Evolutionary conservation across 2,113 vertebrate species (phyloP), one percentile per base, ranked within the genome.

Genomic region (Glaucomys volans): DNA sequence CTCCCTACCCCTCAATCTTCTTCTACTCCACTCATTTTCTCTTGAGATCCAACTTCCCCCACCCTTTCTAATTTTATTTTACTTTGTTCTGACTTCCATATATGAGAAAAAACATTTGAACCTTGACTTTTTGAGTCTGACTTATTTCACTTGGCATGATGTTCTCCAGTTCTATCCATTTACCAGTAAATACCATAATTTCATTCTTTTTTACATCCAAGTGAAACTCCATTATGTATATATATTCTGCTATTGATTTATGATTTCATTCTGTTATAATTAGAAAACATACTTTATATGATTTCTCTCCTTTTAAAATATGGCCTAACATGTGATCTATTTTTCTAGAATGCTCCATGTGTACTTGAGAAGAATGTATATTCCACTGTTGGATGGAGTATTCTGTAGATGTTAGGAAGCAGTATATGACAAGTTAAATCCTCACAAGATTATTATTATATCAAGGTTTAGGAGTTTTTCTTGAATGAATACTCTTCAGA

Each of bases 321-420:
- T 79, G 52, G 24, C 64, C 20, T 91, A 72, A 87, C 12, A 42
- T 91, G 42, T 89, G 14, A 4, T 67, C 57, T 91, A 92, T 13
- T 42, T 42, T 84, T 95, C 71, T 35, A 85, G n/a, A 86, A 88
- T 80, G 47, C 62, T 92, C 66, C 84, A 85, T 26, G 6, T 85
- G 35, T 2, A 62, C 40, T 81, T 89, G 35, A 88, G 40, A 94
- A 91, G 32, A 95, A 80, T 75, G 81, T 79, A 18, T 50, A 80
- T 86, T 89, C 35, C 76, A 9, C 67, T 69, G n/a, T 76, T 85
- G 52, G 64, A n/a, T 44, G 32, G 57, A 50, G 3, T 40, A 22
- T 30, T 80, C 9, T 54, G 40, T 40, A 80, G 72, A 79, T 86
- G 35, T 24, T 79, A 44, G 28, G 50, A 30, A 88, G 67, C 82